Evolutionary conservation across 2,888 invertebrate genomes (phyloP).

Genomic region (Cremastinae sp.): DNA sequence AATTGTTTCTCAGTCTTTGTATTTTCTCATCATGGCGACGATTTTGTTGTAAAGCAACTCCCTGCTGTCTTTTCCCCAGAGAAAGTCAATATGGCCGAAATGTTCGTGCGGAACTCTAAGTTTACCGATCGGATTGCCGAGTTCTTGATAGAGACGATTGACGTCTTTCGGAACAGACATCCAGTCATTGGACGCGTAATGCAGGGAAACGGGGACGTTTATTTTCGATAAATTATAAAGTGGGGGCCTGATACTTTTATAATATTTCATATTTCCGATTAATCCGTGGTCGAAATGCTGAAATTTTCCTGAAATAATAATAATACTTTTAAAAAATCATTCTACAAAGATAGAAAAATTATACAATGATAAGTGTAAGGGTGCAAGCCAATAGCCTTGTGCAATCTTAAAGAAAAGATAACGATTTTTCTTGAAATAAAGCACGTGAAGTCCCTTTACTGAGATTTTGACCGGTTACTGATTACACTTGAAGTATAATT

Average conservation of each 20-base stretch:
- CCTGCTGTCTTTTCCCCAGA: constrained; percentile 60
- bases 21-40: constrained; percentile 44
- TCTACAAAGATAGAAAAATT: too few species aligned
- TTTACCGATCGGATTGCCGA: constrained; percentile 82
- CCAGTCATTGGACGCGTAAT: constrained; percentile 86
- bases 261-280: constrained; percentile 82
- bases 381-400: too few species aligned
- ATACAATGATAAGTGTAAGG: too few species aligned
- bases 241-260: constrained; percentile 83
- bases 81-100: constrained; percentile 67
- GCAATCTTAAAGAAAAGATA: too few species aligned
- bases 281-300: constrained; percentile 82
- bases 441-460: too few species aligned
- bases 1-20: constrained; percentile 35
- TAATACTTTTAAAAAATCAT: not conserved
- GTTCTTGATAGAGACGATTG: constrained; percentile 79
- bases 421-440: not conserved
- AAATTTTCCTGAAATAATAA: constrained; percentile 72
- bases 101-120: constrained; percentile 69
- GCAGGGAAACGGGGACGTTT: constrained; percentile 84
- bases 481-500: too few species aligned
- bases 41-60: constrained; percentile 59
- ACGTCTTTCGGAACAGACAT: constrained; percentile 83
- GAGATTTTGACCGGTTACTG: too few species aligned
- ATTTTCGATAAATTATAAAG: constrained; percentile 83